Base-by-base conservation (phyloP, 1,140 invertebrate species). In the Oryctes rhinoceros region DNA sequence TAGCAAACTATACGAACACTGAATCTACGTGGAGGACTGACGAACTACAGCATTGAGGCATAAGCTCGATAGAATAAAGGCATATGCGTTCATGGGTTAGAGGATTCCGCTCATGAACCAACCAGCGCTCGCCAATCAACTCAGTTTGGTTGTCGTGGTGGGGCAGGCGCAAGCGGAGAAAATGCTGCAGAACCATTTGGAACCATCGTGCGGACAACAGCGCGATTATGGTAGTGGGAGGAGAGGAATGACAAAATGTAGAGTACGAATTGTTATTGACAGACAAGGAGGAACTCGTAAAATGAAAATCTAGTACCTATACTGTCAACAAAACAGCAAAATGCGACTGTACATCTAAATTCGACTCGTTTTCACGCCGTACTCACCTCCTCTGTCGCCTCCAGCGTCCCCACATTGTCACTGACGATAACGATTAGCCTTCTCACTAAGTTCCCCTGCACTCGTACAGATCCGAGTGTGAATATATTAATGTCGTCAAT, bases 161-260 rank as follows among this genome's bases (percentile, higher is more conserved):
- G 65, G 65, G 65, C 65, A 71, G 65, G 65, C 65, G 65, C 65
- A 71, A 71, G 65, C 65, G 65, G 65, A 71, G 65, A 71, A 71
- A 71, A 71, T 71, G 65, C 65, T 35, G 65, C 65, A 71, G 65
- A 71, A 71, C 65, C 65, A 71, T 71, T 71, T 71, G 65, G 65
- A 71, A 71, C 65, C 65, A 71, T 59, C 53, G 53, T 59, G 15
- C n/a, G 13, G 53, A 59, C 53, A 59, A 59, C 65, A 71, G 65
- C 4, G 65, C 53, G 53, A 7, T 59, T 5, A 5, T 44, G 39
- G 65, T 71, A 71, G 65, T 71, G 65, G 65, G 65, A 24, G 13
- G 65, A 24, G 13, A 20, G 13, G 24, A 59, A 59, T 59, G 53
- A 71, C 65, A 71, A 71, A 71, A 71, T 71, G 65, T 71, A 37